phyloP scores from a whole-genome alignment of 2,113 vertebrate genomes.

The Himantopus leucocephalus region DNA sequence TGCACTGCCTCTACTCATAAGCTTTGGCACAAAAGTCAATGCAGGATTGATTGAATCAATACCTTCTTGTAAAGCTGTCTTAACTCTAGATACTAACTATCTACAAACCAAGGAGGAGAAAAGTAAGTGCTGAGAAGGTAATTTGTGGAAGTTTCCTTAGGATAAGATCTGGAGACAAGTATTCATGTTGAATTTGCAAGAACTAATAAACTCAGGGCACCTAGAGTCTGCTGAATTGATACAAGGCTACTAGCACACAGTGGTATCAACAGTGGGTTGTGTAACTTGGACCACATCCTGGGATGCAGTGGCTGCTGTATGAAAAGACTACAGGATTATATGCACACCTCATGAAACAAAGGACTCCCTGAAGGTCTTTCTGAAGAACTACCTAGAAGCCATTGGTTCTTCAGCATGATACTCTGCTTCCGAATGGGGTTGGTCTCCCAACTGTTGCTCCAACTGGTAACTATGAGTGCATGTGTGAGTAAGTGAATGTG shows the following conservation, averaged over 20 bases:
- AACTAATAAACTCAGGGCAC: neutral
- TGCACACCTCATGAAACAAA: neutral
- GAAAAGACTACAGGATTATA: neutral
- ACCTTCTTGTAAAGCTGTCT: neutral
- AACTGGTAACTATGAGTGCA: neutral
- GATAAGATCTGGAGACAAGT: neutral
- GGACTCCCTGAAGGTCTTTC: neutral
- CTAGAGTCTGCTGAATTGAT: neutral
- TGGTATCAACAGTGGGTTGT: neutral
- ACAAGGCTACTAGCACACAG: too few species aligned
- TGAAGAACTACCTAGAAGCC: neutral
- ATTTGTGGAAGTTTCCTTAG: neutral
- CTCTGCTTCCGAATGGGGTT: neutral
- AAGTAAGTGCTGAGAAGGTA: neutral
- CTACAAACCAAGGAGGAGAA: neutral
- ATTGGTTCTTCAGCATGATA: neutral
- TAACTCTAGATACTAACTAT: neutral
- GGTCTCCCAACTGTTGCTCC: neutral
- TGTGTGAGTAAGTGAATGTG: neutral
- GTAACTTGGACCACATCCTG: neutral
- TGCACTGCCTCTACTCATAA: neutral
- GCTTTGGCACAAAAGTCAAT: neutral
- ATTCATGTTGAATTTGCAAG: neutral
- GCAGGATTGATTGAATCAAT: neutral
- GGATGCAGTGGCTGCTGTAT: neutral